These are phyloP conservation scores for Drosophila arawakana DNA, from an alignment of 1,140 invertebrate genomes.

Conservation along the genomic window DNA sequence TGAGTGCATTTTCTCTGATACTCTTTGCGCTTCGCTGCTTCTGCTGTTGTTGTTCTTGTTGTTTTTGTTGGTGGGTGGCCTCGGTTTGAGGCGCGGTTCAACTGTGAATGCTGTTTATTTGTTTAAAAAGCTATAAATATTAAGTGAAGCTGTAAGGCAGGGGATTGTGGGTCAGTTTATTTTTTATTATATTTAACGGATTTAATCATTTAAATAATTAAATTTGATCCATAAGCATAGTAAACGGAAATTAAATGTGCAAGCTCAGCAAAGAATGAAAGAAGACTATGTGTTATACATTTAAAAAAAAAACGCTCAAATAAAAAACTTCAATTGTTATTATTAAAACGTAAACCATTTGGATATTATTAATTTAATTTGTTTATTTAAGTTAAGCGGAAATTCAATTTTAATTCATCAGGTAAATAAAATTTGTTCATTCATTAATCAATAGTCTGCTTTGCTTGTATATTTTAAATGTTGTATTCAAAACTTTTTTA, in stretches of 20 bases:
- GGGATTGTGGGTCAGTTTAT: conserved; percentile 33
- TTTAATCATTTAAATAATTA: conserved; percentile 74
- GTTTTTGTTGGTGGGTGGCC: conserved; percentile 53
- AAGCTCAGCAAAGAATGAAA: background rate
- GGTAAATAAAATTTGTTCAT: background rate
- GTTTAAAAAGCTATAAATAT: conserved; percentile 84
- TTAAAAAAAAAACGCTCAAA: background rate
- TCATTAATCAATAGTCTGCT: background rate
- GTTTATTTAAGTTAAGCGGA: too few species aligned
- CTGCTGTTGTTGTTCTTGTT: conserved; percentile 29
- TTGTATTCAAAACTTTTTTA: background rate
- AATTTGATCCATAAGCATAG: conserved; percentile 46
- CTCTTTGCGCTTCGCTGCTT: background rate
- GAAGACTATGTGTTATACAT: background rate
- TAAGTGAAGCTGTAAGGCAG: conserved; percentile 50
- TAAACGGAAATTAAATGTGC: conserved; percentile 33
- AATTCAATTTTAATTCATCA: too few species aligned
- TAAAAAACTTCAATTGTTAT: too few species aligned
- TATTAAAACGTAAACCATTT: too few species aligned
- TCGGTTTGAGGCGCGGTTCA: conserved; percentile 42
- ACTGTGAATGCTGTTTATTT: conserved; percentile 82
- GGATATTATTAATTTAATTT: too few species aligned
- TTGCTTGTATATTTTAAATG: background rate
- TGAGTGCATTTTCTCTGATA: conserved; percentile 69
- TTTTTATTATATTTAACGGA: conserved; percentile 31